A percentile compares a stretch with the other conserved stretches of the same genome.
phyloP scores from a whole-genome alignment of 1,140 invertebrate species.

The Gonioctena quinquepunctata region DNA sequence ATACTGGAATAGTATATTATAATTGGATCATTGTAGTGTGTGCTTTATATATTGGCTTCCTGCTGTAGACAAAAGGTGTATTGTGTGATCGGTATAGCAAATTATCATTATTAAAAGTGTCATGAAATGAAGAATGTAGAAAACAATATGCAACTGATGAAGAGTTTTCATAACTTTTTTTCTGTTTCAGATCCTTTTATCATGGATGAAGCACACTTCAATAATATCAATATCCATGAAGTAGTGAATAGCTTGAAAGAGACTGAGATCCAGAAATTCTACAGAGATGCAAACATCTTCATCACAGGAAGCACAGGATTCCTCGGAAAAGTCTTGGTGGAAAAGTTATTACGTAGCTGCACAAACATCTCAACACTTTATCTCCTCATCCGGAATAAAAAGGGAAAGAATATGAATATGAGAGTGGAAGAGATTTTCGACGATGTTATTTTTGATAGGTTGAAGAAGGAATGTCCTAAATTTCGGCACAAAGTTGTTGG shows the following conservation, averaged over 20 bases:
- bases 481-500: constrained; percentile 69
- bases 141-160: too few relatives aligned
- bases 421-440: constrained; percentile 69
- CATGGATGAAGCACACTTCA: background rate
- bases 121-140: too few relatives aligned
- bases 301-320: constrained; percentile 76
- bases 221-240: too few relatives aligned
- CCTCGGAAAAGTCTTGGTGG: constrained; percentile 69
- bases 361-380: constrained; percentile 74
- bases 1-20: too few relatives aligned
- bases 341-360: constrained; percentile 81
- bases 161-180: too few relatives aligned
- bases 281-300: constrained; percentile 63
- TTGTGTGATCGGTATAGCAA: too few relatives aligned
- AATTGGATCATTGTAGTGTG: too few relatives aligned
- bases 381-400: constrained; percentile 77
- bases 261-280: constrained; percentile 59
- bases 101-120: too few relatives aligned
- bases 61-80: too few relatives aligned
- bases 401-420: constrained; percentile 68
- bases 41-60: too few relatives aligned
- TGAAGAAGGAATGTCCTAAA: constrained; percentile 58
- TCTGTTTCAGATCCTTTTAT: too few relatives aligned
- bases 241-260: background rate
- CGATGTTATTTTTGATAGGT: constrained; percentile 55